These are phyloP conservation scores for Pygoscelis antarcticus DNA, from an alignment of 2,113 vertebrate genomes.

Conservation along the genomic window DNA sequence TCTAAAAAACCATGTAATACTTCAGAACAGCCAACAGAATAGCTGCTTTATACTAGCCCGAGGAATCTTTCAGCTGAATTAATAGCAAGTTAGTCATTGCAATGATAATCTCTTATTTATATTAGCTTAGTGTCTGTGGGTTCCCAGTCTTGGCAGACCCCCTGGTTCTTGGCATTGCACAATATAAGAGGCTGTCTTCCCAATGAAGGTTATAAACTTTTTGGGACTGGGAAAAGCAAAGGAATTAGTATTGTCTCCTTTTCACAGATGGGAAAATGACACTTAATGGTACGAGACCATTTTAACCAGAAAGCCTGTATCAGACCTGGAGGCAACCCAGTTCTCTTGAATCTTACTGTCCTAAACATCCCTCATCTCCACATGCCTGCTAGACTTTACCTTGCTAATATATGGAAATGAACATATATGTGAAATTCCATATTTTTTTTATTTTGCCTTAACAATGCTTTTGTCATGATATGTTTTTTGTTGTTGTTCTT, in stretches of 20 bases:
- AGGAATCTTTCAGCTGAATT: background rate
- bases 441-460: background rate
- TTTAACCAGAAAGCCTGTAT: background rate
- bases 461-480: background rate
- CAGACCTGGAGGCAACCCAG: background rate
- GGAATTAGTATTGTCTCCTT: background rate
- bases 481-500: background rate
- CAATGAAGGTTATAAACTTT: background rate
- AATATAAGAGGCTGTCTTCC: background rate
- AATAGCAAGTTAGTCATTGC: background rate
- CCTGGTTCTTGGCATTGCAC: background rate
- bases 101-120: background rate
- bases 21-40: background rate
- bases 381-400: background rate
- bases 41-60: background rate
- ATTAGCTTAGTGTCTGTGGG: background rate
- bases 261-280: background rate
- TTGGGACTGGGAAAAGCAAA: background rate
- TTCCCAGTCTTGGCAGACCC: background rate
- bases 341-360: background rate
- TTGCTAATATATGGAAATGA: background rate
- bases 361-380: background rate
- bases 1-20: background rate
- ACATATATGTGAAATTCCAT: background rate
- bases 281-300: background rate